Evolutionary conservation across 2,888 invertebrate species (phyloP), one percentile per base, ranked within the genome.

Genomic region (Rhamnusium bicolor): DNA sequence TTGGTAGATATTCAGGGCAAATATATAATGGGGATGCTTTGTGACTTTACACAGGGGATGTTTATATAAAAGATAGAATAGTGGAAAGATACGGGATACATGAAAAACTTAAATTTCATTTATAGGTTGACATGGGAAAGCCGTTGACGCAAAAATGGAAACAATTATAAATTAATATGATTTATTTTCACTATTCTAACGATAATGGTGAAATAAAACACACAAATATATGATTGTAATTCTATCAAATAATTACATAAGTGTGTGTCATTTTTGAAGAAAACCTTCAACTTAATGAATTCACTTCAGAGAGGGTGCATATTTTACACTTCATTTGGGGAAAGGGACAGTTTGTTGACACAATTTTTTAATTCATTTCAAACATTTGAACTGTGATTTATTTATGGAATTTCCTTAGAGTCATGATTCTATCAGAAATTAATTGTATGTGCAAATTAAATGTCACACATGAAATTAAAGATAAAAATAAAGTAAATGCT

Each of bases 81-180:
- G 77, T 71, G 73, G 77, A 73, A 72, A 74, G 76, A 76, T 72
- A 72, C 70, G 71, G 58, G 62, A 54, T 69, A 60, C 61, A 53
- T 70, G 27, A 63, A 51, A 65, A 70, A 49, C 24, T 47, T 46
- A 27, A 51, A 49, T 8, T 12, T 63, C 16, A 6, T 14, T 10
- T 6, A 5, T 63, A 49, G 27, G 51, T 63, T 49, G 21, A 29
- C 51, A 63, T 49, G 49, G 47, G 47, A 46, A 46, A 61, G 10
- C 3, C 4, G 18, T 60, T 60, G 18, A 14, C 40, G 40, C 16
- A 16, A 29, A 60, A 29, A 19, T 18, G 5, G n/a, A 2, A 10
- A 0, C n/a, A 40, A 40, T 40, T n/a, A 40, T 12, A 12, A 12
- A 12, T 12, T n/a, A 40, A 40, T 40, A 10, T 32, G 10, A 32